These are phyloP conservation scores for Acronicta leporina DNA, from an alignment of 2,888 invertebrate genomes.

Conservation along the genomic window DNA sequence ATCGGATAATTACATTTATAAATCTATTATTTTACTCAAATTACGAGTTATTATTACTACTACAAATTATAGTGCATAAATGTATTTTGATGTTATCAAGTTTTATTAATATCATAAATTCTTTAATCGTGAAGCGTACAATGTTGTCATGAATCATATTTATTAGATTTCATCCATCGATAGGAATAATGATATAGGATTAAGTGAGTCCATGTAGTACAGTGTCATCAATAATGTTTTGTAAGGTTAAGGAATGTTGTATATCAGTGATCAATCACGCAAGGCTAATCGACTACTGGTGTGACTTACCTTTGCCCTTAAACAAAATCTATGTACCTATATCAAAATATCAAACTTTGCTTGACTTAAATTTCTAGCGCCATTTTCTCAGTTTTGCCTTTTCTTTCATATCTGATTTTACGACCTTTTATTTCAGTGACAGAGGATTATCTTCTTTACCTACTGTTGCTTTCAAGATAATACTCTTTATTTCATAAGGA, in stretches of 20 bases:
- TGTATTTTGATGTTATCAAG: constrained; percentile 26
- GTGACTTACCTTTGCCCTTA: constrained; percentile 40
- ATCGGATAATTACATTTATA: no score
- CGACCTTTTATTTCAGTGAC: constrained; percentile 4
- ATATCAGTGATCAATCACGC: constrained; percentile 46
- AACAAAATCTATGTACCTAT: constrained; percentile 25
- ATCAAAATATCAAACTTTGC: constrained; percentile 17
- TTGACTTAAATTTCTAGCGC: constrained; percentile 19
- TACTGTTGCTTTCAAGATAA: constrained; percentile 18
- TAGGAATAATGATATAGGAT: constrained; percentile 34
- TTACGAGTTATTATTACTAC: not conserved
- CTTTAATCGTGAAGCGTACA: constrained; percentile 11
- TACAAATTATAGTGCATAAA: not conserved
- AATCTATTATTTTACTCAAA: not conserved
- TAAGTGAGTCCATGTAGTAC: constrained; percentile 19
- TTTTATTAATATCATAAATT: constrained; percentile 17
- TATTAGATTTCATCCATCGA: constrained; percentile 34
- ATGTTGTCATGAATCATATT: constrained; percentile 40
- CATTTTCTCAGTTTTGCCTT: constrained; percentile 7
- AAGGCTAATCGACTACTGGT: constrained; percentile 42
- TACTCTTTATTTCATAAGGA: not conserved
- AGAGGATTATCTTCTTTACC: not conserved
- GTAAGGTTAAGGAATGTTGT: constrained; percentile 43
- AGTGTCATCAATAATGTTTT: constrained; percentile 48
- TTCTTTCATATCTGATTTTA: constrained; percentile 11